Base-by-base conservation (phyloP, 2,797 vertebrate species). In the Dendrocincla fuliginosa region DNA sequence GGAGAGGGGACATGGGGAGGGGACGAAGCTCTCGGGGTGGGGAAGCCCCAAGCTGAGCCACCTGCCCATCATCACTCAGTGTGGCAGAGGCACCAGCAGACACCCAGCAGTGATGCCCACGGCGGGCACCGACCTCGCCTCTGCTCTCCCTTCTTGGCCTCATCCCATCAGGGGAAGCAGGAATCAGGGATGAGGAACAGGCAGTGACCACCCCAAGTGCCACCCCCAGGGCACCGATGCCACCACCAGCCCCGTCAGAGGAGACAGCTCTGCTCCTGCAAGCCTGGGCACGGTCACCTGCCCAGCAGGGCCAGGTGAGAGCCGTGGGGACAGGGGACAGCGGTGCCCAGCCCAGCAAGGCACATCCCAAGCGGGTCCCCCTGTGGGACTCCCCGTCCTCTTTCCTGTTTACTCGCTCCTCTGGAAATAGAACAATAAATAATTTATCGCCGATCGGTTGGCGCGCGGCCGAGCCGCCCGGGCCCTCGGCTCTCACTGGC, bases 391-490 rank as follows among this genome's bases (percentile, higher is more conserved):
- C 70, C 15, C 42, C 2, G 1, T 61, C 75, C 1, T 59, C 75
- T 89, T 96, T 96, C 94, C 95, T 95, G 95, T 96, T 96, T 93
- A 89, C 95, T 73, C 42, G 44, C n/a, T 64, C 6, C 89, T 41
- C 90, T 78, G 94, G 91, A 83, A 89, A 75, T 7, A 33, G 87
- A 91, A 96, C 95, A 95, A 92, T 76, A 52, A 85, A 91, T 74
- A 93, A 95, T 90, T 61, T 87, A 88, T 80, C 30, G 32, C 63
- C 50, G 14, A 27, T 71, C 14, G n/a, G 89, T 47, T 96, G 97
- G 95, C 95, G 1, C 16, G 2, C 24, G 2, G 67, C 93, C 88
- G 73, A 77, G 56, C 47, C 25, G 61, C 67, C 80, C 41, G 81
- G 18, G 19, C 27, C 46, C 79, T 63, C 47, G 84, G 49, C 91